Evolutionary conservation across 2,888 invertebrate species (phyloP), one percentile per base, ranked within the genome.

Genomic region (Lepeophtheirus nordmannii): DNA sequence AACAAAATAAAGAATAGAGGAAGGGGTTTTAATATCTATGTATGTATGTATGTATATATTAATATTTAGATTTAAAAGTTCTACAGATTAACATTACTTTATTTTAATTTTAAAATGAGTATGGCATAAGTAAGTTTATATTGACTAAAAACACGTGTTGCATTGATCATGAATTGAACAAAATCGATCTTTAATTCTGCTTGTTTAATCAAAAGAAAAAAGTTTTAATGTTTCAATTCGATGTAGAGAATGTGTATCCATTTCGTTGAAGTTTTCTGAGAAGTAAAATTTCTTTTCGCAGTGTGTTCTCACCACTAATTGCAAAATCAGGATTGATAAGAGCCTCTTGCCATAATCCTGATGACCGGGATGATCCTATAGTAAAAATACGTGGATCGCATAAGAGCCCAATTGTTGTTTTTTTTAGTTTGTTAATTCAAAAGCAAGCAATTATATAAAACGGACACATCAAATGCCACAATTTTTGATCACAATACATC

Each of bases 1-100:
- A 23, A 58, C 14, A 20, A 58, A 58, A 23, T 58, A 23, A 8
- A 17, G 53, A 53, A 53, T 12, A 53, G 17, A 53, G 5, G 53
- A 53, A 30, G 30, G 7, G 2, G 2, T 30, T 30, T 7, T 30
- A 30, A 7, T 30, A 30, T n/a, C n/a, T n/a, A n/a, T n/a, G 53
- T 23, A 56, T 63, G 46, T 14, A 62, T 17, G 46, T 58, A 62
- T 67, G 68, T 56, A 67, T 58, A 40, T 37, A 65, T 40, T 67
- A 66, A 46, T 68, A 69, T 46, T 46, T 46, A 17, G 17, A 46
- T 46, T n/a, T 46, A 14, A 14, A 5, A n/a, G 53, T n/a, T n/a
- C 53, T 46, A 46, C 53, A 46, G 30, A 30, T 2, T 30, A 30
- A 30, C 7, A 7, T 30, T 30, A 30, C 30, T 30, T 30, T 30